A percentile compares a stretch with the other conserved stretches of the same genome.
Evolutionary conservation across 2,888 invertebrate species (phyloP).

Genomic region (Artemia sinica): DNA sequence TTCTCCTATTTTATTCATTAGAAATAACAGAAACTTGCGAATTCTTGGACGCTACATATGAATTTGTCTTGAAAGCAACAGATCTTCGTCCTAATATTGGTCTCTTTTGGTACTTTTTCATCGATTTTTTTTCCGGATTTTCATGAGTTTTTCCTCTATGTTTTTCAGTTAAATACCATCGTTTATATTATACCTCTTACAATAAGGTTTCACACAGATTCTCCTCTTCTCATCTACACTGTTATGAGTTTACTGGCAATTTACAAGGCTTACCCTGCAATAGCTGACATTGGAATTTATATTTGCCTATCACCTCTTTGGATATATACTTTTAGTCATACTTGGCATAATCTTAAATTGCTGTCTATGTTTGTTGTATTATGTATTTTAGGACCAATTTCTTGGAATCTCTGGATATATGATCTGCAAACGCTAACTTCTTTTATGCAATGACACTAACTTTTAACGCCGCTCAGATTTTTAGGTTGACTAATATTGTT

Average conservation of each 20-base stretch:
- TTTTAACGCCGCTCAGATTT: too few relatives aligned
- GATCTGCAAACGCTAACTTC: too few relatives aligned
- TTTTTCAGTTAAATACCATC: conserved; percentile 89
- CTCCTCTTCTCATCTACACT: conserved; percentile 58
- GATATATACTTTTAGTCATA: conserved; percentile 70
- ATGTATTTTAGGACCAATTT: too few relatives aligned
- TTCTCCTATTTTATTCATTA: too few relatives aligned
- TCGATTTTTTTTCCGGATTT: conserved; percentile 99
- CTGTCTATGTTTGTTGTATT: too few relatives aligned
- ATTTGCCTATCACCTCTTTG: conserved; percentile 76
- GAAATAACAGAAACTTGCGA: too few relatives aligned
- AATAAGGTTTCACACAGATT: conserved; percentile 56
- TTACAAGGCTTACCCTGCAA: conserved; percentile 90
- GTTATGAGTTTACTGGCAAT: conserved; percentile 65
- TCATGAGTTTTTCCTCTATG: conserved; percentile 65
- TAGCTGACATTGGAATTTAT: conserved; percentile 86
- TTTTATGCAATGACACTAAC: too few relatives aligned
- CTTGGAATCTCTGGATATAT: too few relatives aligned
- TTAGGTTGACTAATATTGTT: too few relatives aligned
- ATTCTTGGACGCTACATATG: too few relatives aligned
- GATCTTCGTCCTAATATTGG: conserved; percentile 94
- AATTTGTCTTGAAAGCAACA: conserved; percentile 61
- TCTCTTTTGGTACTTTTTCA: conserved; percentile 98
- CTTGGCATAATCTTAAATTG: too few relatives aligned
- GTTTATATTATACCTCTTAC: conserved; percentile 77